Percentiles rank a stretch among this genome's conserved stretches.
phyloP scores from a whole-genome alignment of 2,888 invertebrate genomes.

The Hesperia comma region DNA sequence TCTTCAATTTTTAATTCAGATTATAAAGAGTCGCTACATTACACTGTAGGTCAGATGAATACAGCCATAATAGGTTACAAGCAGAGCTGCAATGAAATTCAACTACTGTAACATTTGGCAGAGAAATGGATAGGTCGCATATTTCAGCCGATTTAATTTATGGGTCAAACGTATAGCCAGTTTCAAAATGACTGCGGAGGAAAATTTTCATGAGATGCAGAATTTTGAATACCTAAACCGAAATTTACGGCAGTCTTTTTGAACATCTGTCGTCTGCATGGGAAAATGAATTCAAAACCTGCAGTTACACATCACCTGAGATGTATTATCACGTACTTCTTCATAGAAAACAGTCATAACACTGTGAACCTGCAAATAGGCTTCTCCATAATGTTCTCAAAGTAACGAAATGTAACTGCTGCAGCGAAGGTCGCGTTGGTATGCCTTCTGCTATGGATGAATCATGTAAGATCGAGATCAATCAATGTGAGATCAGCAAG shows the following conservation, averaged over 20 bases:
- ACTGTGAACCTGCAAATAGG: no score
- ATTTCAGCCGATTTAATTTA: slow-evolving; percentile 6
- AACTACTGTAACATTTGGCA: slow-evolving; percentile 1
- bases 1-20: no score
- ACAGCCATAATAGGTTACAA: neutral
- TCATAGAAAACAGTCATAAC: no score
- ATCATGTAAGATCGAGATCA: no score
- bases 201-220: slow-evolving; percentile 2
- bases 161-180: slow-evolving; percentile 3
- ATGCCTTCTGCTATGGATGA: no score
- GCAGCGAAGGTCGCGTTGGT: no score
- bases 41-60: neutral
- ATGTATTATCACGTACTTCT: no score
- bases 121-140: slow-evolving; percentile 7
- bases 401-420: no score
- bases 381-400: no score
- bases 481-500: no score
- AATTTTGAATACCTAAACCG: neutral
- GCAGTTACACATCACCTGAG: neutral
- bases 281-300: neutral
- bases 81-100: neutral
- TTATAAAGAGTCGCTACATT: neutral
- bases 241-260: neutral
- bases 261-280: neutral
- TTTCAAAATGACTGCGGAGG: neutral